A percentile compares a stretch with the other conserved stretches of the same genome.
These are phyloP conservation scores for Chrysocyon brachyurus DNA, from an alignment of 2,797 vertebrate genomes.

Conservation along the genomic window DNA sequence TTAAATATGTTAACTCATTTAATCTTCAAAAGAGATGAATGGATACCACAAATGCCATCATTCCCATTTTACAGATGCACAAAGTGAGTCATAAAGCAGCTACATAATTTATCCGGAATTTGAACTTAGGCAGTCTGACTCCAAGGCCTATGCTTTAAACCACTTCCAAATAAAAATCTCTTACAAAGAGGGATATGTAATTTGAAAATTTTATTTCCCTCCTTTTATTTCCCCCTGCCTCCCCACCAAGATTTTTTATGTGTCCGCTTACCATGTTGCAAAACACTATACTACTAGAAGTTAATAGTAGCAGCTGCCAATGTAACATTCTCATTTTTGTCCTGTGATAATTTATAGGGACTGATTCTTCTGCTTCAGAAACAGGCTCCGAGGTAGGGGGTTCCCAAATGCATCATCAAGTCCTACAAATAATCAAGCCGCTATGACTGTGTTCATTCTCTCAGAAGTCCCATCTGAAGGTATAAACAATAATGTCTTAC, in stretches of 20 bases:
- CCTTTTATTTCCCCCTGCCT: conserved; percentile 1
- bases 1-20: not conserved
- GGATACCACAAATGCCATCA: not conserved
- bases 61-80: not conserved
- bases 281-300: conserved; percentile 51
- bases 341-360: conserved; percentile 61
- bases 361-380: conserved; percentile 47
- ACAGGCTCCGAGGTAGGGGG: not conserved
- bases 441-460: not conserved
- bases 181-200: not conserved
- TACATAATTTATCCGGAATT: conserved; percentile 19
- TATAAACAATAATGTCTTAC: conserved; percentile 24
- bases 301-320: conserved; percentile 33
- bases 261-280: not conserved
- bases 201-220: not conserved
- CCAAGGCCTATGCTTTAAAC: not conserved
- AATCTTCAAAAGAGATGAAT: not conserved
- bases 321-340: conserved; percentile 67
- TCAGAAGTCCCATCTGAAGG: conserved; percentile 4
- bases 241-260: conserved; percentile 30
- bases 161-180: not conserved
- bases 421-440: conserved; percentile 30
- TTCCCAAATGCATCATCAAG: conserved; percentile 43
- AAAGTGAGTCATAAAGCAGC: not conserved
- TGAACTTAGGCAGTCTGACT: not conserved